phyloP scores from a whole-genome alignment of 2,888 invertebrate species.

The Nowickia ferox region DNA sequence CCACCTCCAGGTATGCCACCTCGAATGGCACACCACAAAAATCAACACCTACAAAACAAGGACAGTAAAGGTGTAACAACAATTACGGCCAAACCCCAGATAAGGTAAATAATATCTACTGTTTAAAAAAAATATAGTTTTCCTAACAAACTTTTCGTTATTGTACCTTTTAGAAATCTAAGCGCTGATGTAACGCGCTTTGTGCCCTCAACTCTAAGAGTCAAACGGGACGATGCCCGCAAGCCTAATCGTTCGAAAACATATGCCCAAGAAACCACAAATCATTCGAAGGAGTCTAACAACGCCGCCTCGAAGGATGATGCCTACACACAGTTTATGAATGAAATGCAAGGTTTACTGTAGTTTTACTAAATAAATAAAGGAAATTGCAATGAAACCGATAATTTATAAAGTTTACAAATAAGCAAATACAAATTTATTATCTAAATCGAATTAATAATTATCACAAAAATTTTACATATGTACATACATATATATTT shows the following conservation, averaged over 20 bases:
- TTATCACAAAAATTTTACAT: constrained; percentile 36
- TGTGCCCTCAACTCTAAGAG: constrained; percentile 95
- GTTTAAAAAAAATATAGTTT: not conserved
- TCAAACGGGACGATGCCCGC: constrained; percentile 93
- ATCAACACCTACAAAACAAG: constrained; percentile 85
- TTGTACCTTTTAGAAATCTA: constrained; percentile 85
- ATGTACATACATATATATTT: constrained; percentile 10
- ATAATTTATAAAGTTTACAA: not conserved
- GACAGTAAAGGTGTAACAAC: constrained; percentile 90
- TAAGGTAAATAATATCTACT: constrained; percentile 84
- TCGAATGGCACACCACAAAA: constrained; percentile 82
- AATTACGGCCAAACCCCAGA: constrained; percentile 98
- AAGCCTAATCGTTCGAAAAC: constrained; percentile 83
- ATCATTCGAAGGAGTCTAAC: constrained; percentile 78
- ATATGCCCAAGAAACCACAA: constrained; percentile 84
- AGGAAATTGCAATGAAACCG: too few species aligned
- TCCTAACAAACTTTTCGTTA: not conserved
- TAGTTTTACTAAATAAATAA: constrained; percentile 81
- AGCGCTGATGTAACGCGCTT: constrained; percentile 98
- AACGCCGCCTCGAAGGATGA: constrained; percentile 93
- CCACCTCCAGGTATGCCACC: constrained; percentile 87
- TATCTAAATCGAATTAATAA: constrained; percentile 21
- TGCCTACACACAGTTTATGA: constrained; percentile 99
- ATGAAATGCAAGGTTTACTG: constrained; percentile 97
- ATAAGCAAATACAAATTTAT: not conserved